Percentiles rank a stretch among this genome's conserved stretches.
These are phyloP conservation scores for Calonectris borealis DNA, from an alignment of 2,113 vertebrate genomes.

Conservation along the genomic window DNA sequence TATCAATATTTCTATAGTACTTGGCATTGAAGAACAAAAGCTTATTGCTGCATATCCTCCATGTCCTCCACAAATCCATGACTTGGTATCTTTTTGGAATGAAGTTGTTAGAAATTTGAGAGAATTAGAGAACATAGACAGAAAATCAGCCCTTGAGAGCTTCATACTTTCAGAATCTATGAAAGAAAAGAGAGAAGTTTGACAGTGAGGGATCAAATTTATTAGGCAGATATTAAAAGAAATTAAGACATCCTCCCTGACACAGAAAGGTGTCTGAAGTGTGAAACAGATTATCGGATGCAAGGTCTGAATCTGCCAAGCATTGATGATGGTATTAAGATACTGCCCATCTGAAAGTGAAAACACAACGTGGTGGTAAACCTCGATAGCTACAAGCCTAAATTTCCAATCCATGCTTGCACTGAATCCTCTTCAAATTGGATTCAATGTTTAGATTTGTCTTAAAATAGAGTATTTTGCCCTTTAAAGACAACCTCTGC, in stretches of 20 bases:
- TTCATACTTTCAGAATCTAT: background rate
- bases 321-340: background rate
- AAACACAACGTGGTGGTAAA: background rate
- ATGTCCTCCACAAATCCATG: background rate
- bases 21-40: background rate
- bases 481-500: background rate
- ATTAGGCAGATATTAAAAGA: background rate
- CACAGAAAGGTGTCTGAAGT: background rate
- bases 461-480: background rate
- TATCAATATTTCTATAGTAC: background rate
- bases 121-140: background rate
- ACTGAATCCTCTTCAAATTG: background rate
- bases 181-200: background rate
- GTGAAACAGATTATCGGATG: background rate
- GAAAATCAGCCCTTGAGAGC: background rate
- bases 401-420: background rate
- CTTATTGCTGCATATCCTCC: background rate
- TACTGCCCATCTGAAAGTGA: background rate
- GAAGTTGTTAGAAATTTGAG: background rate
- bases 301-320: background rate
- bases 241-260: background rate
- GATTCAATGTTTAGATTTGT: background rate
- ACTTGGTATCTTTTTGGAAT: background rate
- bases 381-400: background rate
- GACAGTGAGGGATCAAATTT: background rate